Conservation (phyloP, 2,797 vertebrate species). For the Merluccius polli region DNA sequence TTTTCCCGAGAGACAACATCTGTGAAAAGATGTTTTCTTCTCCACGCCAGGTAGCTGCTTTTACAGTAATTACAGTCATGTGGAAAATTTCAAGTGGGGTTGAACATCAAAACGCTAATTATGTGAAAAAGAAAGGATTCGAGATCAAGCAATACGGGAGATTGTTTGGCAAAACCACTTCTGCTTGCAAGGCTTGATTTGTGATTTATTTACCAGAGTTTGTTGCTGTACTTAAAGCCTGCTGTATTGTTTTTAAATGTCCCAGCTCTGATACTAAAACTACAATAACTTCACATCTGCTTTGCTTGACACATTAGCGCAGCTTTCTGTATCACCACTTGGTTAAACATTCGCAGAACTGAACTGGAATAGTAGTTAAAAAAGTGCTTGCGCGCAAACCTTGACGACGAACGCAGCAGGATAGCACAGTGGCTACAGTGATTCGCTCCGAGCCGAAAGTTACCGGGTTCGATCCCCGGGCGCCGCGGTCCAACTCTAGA, state of each 20-base stretch:
- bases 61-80: slow-evolving; percentile 43
- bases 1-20: slow-evolving; percentile 45
- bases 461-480: no score
- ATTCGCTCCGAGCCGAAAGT: no score
- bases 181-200: slow-evolving; percentile 7
- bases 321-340: background rate
- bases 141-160: slow-evolving; percentile 34
- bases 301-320: background rate
- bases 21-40: slow-evolving; percentile 32
- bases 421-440: background rate
- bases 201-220: background rate
- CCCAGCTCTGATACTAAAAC: background rate
- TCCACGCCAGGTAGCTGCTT: slow-evolving; percentile 23
- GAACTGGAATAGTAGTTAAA: background rate
- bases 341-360: background rate
- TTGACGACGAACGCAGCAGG: background rate
- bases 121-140: slow-evolving; percentile 47
- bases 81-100: slow-evolving; percentile 29
- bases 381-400: background rate
- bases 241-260: background rate
- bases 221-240: background rate
- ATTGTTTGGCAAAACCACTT: slow-evolving; percentile 18
- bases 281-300: background rate
- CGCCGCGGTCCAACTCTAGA: background rate
- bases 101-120: slow-evolving; percentile 35